Evolutionary conservation across 2,113 vertebrate species (phyloP).

Genomic region (zebrafish (Danio rerio)): GRCz12tu NC_133182.1:7007501-7008000

Average conservation of each 20-base stretch:
- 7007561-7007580: conserved; percentile 5
- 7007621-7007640: not conserved
- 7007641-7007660: not conserved
- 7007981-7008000: too few species aligned
- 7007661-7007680: not conserved
- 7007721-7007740: not conserved
- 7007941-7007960: too few species aligned
- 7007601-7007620: conserved; percentile 35
- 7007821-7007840: not conserved
- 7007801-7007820: not conserved
- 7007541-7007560: not conserved
- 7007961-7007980: too few species aligned
- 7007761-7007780: not conserved
- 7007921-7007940: too few species aligned
- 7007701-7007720: too few species aligned
- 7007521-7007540: not conserved
- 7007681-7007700: not conserved
- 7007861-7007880: not conserved
- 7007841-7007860: not conserved
- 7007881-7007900: not conserved
- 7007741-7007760: not conserved
- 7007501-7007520: not conserved
- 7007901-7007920: too few species aligned
- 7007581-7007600: conserved; percentile 7
- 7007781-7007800: not conserved